Conservation (phyloP, 2,888 invertebrate genomes). For the Branchellion lobata region DNA sequence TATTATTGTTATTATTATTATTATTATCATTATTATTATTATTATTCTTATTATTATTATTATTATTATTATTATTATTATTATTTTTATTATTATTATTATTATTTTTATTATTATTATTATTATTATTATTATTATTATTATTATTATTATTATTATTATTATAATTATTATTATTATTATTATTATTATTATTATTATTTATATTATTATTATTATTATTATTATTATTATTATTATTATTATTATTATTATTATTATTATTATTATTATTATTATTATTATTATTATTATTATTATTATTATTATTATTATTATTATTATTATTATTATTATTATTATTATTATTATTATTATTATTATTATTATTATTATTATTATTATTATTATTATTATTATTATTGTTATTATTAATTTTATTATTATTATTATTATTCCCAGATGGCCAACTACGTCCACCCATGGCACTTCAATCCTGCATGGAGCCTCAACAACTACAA, state of each 20-base stretch:
- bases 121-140: conserved; percentile 23
- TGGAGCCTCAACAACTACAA: conserved; percentile 7
- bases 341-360: no score
- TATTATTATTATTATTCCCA: not conserved
- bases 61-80: conserved; percentile 14
- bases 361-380: no score
- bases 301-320: no score
- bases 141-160: conserved; percentile 17
- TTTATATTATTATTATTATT: not conserved
- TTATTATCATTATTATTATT: conserved; percentile 4
- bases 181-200: conserved; percentile 18
- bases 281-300: no score
- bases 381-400: no score
- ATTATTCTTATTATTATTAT: conserved; percentile 13
- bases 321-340: no score
- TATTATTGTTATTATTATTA: conserved; percentile 8
- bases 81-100: conserved; percentile 14
- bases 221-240: conserved; percentile 8
- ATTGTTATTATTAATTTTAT: no score
- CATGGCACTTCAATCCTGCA: conserved; percentile 19
- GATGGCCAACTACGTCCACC: conserved; percentile 35
- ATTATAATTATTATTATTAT: not conserved
- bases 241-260: not conserved
- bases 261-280: not conserved
- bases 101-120: conserved; percentile 5